Evolutionary conservation across 1,140 invertebrate genomes (phyloP).

Genomic region (Drosophila tristis): DNA sequence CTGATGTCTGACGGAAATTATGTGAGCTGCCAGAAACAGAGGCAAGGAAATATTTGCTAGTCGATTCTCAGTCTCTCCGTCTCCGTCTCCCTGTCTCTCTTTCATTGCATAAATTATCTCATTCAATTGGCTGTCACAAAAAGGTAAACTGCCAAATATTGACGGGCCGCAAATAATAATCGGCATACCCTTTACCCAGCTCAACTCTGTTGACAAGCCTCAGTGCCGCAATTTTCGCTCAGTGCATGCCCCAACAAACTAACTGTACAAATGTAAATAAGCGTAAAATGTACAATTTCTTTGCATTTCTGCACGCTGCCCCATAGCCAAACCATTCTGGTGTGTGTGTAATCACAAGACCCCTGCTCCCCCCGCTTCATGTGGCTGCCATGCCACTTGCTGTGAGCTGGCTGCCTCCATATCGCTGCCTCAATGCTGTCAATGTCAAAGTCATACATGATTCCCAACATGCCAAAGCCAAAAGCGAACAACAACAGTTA

Average conservation of each 20-base stretch:
- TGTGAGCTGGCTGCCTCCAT: slow-evolving; percentile 23
- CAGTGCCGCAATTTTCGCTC: slow-evolving; percentile 34
- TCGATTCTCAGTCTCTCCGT: too few relatives aligned
- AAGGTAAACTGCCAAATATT: slow-evolving; percentile 48
- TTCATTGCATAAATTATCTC: slow-evolving; percentile 24
- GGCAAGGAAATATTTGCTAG: slow-evolving; percentile 8
- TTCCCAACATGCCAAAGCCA: slow-evolving; percentile 69
- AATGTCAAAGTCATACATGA: slow-evolving; percentile 80
- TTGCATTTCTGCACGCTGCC: slow-evolving; percentile 24
- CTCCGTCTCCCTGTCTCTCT: neutral
- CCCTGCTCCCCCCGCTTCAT: too few relatives aligned
- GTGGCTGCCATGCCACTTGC: slow-evolving; percentile 1
- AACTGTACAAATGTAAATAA: slow-evolving; percentile 73
- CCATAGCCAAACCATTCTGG: slow-evolving; percentile 24
- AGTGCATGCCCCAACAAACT: slow-evolving; percentile 49
- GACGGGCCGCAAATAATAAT: slow-evolving; percentile 19
- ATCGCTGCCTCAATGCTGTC: slow-evolving; percentile 61
- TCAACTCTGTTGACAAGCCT: slow-evolving; percentile 40
- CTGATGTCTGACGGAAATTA: neutral
- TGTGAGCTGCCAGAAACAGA: slow-evolving; percentile 4
- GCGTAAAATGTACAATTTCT: slow-evolving; percentile 64
- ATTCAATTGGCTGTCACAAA: slow-evolving; percentile 38
- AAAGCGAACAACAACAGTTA: slow-evolving; percentile 55
- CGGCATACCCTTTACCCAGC: slow-evolving; percentile 12
- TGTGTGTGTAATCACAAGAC: slow-evolving; percentile 38